phyloP scores from a whole-genome alignment of 2,113 vertebrate species.

The Sylvia atricapilla region DNA sequence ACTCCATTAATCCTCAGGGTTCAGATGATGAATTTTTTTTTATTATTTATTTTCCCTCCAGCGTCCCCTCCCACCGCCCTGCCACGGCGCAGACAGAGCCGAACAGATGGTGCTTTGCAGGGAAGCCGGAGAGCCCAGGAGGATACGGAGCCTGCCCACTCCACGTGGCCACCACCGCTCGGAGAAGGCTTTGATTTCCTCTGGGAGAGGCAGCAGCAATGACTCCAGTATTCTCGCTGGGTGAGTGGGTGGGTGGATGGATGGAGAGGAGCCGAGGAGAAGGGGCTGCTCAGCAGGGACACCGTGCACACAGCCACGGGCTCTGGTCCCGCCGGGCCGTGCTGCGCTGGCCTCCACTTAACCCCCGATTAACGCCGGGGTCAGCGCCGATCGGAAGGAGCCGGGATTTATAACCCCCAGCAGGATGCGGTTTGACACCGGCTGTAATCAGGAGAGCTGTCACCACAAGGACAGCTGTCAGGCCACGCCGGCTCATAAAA shows the following conservation, averaged over 20 bases:
- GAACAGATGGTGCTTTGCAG: slow-evolving; percentile 75
- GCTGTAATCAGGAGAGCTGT: slow-evolving; percentile 79
- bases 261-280: slow-evolving; percentile 5
- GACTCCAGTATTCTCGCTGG: slow-evolving; percentile 59
- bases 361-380: slow-evolving; percentile 71
- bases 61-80: slow-evolving; percentile 76
- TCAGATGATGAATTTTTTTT: slow-evolving; percentile 88
- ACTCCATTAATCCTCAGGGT: slow-evolving; percentile 84
- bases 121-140: slow-evolving; percentile 75
- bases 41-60: slow-evolving; percentile 85
- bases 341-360: slow-evolving; percentile 66
- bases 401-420: slow-evolving; percentile 74
- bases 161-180: slow-evolving; percentile 75
- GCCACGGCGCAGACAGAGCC: slow-evolving; percentile 59
- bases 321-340: accelerated
- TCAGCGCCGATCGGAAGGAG: slow-evolving; percentile 67
- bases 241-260: neutral
- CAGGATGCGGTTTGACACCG: slow-evolving; percentile 72
- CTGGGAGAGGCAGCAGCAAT: slow-evolving; percentile 79
- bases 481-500: slow-evolving; percentile 65
- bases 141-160: slow-evolving; percentile 83
- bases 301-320: neutral
- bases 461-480: slow-evolving; percentile 81
- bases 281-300: slow-evolving; percentile 43
- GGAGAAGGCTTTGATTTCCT: slow-evolving; percentile 93